Base-by-base conservation (phyloP, 1,140 invertebrate species). In the Aphaenogaster floridana region DNA sequence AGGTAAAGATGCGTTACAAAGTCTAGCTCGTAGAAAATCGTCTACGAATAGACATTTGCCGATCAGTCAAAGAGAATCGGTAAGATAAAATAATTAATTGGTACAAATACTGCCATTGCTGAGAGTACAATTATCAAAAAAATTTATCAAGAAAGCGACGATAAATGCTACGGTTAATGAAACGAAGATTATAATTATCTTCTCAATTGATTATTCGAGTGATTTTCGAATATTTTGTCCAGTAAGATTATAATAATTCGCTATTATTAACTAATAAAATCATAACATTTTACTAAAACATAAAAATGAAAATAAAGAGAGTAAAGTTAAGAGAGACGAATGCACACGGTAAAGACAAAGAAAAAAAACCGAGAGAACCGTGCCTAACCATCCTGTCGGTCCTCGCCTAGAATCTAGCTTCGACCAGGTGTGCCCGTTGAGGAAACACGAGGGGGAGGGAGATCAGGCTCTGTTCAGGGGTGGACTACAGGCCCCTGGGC, bases 401-500 rank as follows among this genome's bases (percentile, higher is more conserved):
- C 52, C 81, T 83, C 59, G 77, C 77, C 69, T 84, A 90, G 80
- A 87, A 90, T 83, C 88, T 66, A 69, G 66, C 88, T 48, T 39
- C 11, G 88, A 88, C 89, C 90, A 91, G 90, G 90, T 91, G 90
- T 80, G 86, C 69, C 77, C 77, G 89, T 90, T 78, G 87, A 86
- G 45, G 61, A 45, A 89, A 74, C 48, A 68, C 59, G 68, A 91
- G 77, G 83, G 86, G 83, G 83, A 69, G 81, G 80, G 81, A 77
- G 86, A 91, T 87, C 76, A 52, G 69, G 71, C 42, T 81, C 59
- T 64, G 64, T 64, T 85, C 57, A 80, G 45, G 69, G 89, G 81
- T 85, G 86, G 74, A 84, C 78, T 45, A 42, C 63, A 52, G 66
- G 28, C 63, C 21, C 81, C 80, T 52, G 48, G 39, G 39, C 39